These are phyloP conservation scores for Melanerpes aurifrons DNA, from an alignment of 2,113 vertebrate genomes.

Conservation along the genomic window DNA sequence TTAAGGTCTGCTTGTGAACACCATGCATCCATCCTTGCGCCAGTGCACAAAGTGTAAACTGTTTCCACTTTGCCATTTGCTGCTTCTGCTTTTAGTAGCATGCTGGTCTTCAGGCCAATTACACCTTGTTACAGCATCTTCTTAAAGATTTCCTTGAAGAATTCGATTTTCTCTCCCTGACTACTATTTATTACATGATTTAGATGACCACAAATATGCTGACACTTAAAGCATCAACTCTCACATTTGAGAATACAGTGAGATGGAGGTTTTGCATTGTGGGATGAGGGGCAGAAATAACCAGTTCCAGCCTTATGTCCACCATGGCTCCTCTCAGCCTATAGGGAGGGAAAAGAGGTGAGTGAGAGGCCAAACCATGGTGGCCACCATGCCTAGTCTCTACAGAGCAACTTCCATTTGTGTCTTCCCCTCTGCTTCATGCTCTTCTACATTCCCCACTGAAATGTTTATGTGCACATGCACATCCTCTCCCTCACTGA, in stretches of 20 bases:
- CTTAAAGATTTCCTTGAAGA: not conserved
- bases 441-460: accelerated
- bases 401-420: not conserved
- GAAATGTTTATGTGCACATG: accelerated
- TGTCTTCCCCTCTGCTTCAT: not conserved
- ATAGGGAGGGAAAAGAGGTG: not conserved
- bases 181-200: accelerated
- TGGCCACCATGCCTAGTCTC: not conserved
- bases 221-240: not conserved
- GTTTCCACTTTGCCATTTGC: not conserved
- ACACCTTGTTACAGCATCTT: not conserved
- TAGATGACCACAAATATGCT: accelerated
- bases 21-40: not conserved
- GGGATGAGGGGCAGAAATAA: not conserved
- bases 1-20: not conserved
- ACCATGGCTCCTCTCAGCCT: not conserved
- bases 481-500: not conserved
- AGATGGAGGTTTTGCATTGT: not conserved
- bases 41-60: not conserved
- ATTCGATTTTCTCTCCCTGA: not conserved
- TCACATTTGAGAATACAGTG: accelerated
- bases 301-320: not conserved
- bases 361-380: not conserved
- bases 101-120: accelerated
- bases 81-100: not conserved